Base-by-base conservation (phyloP, 2,797 vertebrate species). In the Ambastaia sidthimunki region DNA sequence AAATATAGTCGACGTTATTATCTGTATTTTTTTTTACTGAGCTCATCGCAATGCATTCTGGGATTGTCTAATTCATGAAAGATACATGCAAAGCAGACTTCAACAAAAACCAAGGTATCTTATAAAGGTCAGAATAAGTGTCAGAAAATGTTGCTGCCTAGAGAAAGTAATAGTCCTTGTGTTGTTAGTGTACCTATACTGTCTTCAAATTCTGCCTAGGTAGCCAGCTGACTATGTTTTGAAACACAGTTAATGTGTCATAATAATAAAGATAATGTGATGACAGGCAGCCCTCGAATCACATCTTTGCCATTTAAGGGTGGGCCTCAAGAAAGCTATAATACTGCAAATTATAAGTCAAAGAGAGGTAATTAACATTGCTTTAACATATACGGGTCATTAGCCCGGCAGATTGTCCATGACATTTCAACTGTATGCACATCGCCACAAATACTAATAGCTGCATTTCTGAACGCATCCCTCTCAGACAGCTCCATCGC, bases 391-490 rank as follows among this genome's bases (percentile, higher is more conserved):
- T 19, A 77, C 82, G 80, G 90, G 88, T 89, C 89, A 90, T 92
- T 90, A 91, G 73, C 48, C 80, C 82, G 86, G 86, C 84, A 68
- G 72, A 88, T 88, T 90, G 88, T 86, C 86, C 80, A 66, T 93
- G 92, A 91, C 90, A 93, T 93, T 93, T 93, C 81, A 86, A 86
- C 79, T 79, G 82, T 87, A 88, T 87, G 88, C 75, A 90, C 91
- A 92, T 90, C 90, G 73, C 65, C 65, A 62, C 81, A 74, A 86
- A 89, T 87, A 86, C 89, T 91, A 92, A 93, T 92, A 90, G 91
- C 90, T 85, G 87, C 80, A 84, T 90, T 90, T 77, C 86, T 71
- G 87, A 88, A 83, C 83, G 82, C 90, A 86, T 87, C 76, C 67
- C 63, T 59, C 83, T 85, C 86, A 86, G 78, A 91, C 89, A 87